Percentiles rank a stretch among this genome's conserved stretches.
These are phyloP conservation scores for mouse (Mus musculus) DNA, from an alignment of 2,113 vertebrate genomes.

Conservation along the genomic window GRCm39 chr11:104347501-104348000, in stretches of 20 bases:
- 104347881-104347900: constrained; percentile 41
- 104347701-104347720: constrained; percentile 23
- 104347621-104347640: too few species aligned
- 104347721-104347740: constrained; percentile 54
- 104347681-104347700: constrained; percentile 15
- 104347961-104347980: neutral
- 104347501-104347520: too few species aligned
- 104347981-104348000: neutral
- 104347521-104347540: too few species aligned
- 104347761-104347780: constrained; percentile 37
- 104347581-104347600: accelerated
- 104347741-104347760: constrained; percentile 61
- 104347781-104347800: constrained; percentile 14
- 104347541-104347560: too few species aligned
- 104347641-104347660: constrained; percentile 28
- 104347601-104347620: accelerated
- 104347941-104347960: neutral
- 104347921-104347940: neutral
- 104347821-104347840: constrained; percentile 43
- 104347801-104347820: constrained; percentile 30
- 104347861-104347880: constrained; percentile 53
- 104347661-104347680: constrained; percentile 39
- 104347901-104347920: constrained; percentile 12
- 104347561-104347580: too few species aligned
- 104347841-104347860: constrained; percentile 45